Evolutionary conservation across 2,888 invertebrate species (phyloP).

Genomic region (Drosophila conformis): DNA sequence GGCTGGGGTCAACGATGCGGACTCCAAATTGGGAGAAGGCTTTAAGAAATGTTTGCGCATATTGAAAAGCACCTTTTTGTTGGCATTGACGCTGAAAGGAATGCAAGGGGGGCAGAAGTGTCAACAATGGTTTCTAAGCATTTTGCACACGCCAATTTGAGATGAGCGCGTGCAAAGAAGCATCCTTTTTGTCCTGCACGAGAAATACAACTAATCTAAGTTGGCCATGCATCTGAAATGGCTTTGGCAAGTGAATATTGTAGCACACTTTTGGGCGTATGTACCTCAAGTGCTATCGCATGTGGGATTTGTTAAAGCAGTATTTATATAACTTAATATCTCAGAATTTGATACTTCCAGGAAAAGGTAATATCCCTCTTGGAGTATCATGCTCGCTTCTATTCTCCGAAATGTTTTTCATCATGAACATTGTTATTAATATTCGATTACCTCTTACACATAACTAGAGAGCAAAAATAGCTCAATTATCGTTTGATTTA

Average conservation of each 20-base stretch:
- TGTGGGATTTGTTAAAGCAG: background rate
- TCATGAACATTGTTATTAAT: background rate
- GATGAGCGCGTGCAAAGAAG: constrained; percentile 20
- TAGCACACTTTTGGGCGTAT: constrained; percentile 17
- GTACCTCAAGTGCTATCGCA: background rate
- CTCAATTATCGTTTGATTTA: constrained; percentile 6
- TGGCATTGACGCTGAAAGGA: constrained; percentile 31
- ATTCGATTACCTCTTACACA: background rate
- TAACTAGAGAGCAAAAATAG: background rate
- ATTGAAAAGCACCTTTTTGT: constrained; percentile 28
- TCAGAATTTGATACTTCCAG: background rate
- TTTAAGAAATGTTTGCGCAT: constrained; percentile 64
- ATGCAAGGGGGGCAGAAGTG: background rate
- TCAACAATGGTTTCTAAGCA: constrained; percentile 16
- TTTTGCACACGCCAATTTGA: constrained; percentile 10
- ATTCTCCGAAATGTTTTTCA: background rate
- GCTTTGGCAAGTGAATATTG: background rate
- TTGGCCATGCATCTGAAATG: background rate
- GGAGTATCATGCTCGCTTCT: background rate
- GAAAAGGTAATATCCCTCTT: background rate
- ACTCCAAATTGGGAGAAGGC: constrained; percentile 23
- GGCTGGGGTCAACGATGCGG: constrained; percentile 11
- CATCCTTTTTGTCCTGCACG: background rate
- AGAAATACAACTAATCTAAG: background rate
- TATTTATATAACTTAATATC: background rate